These are phyloP conservation scores for Drosophila santomea DNA, from an alignment of 1,140 invertebrate species.

Conservation along the genomic window DNA sequence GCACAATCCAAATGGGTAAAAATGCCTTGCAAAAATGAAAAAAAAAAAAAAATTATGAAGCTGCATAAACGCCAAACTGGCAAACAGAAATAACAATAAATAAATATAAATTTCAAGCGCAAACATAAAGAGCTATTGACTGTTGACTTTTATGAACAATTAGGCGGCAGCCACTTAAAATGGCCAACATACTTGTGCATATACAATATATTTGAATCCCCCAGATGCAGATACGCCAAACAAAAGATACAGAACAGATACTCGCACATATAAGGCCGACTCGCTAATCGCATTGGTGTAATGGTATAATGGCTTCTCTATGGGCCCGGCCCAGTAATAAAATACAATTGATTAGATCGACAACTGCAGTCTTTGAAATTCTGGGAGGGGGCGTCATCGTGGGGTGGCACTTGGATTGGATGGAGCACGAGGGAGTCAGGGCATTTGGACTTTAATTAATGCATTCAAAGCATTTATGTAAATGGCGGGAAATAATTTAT, in stretches of 20 bases:
- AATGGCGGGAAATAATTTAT: constrained; percentile 84
- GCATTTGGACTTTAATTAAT: constrained; percentile 83
- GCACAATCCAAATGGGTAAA: constrained; percentile 15
- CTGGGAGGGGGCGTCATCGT: constrained; percentile 7
- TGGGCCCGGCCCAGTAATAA: constrained; percentile 81
- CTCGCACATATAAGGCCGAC: constrained; percentile 33
- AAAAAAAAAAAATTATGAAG: constrained; percentile 68
- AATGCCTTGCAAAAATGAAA: constrained; percentile 46
- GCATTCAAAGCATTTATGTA: constrained; percentile 84
- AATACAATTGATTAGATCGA: constrained; percentile 80
- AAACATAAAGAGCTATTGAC: constrained; percentile 83
- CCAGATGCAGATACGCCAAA: constrained; percentile 50
- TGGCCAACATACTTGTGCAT: constrained; percentile 64
- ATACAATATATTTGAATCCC: constrained; percentile 21
- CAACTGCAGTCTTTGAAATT: constrained; percentile 36
- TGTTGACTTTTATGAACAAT: constrained; percentile 83
- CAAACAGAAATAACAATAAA: constrained; percentile 68
- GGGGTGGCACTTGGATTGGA: constrained; percentile 26
- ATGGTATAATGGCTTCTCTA: constrained; percentile 74
- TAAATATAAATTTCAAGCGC: constrained; percentile 82
- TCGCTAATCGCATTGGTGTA: constrained; percentile 67
- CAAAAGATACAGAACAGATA: constrained; percentile 51
- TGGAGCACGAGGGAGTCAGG: constrained; percentile 37
- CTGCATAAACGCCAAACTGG: constrained; percentile 60
- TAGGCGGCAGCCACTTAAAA: constrained; percentile 82